phyloP scores from a whole-genome alignment of 2,113 vertebrate genomes.

The Atractosteus spatula region DNA sequence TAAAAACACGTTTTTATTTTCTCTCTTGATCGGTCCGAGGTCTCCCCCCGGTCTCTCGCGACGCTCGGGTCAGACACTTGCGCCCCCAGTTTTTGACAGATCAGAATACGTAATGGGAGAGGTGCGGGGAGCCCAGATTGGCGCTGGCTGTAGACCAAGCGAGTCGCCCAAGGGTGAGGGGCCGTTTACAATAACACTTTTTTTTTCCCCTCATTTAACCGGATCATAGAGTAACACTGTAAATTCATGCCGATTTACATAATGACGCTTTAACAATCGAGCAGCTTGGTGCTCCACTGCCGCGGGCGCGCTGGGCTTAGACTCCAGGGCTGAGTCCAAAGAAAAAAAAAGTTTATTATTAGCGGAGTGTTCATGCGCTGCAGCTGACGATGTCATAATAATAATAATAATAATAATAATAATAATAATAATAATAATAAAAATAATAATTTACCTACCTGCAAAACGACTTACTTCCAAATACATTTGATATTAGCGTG shows the following conservation, averaged over 20 bases:
- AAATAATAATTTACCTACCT: too few relatives aligned
- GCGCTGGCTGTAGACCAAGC: slow-evolving; percentile 3
- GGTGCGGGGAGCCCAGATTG: not conserved
- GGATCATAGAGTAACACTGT: slow-evolving; percentile 35
- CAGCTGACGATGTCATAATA: too few relatives aligned
- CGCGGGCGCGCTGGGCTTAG: not conserved
- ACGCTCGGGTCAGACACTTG: slow-evolving; percentile 28
- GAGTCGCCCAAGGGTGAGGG: slow-evolving; percentile 21
- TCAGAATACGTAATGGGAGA: slow-evolving; percentile 1
- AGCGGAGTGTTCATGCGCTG: too few relatives aligned
- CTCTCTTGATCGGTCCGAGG: too few relatives aligned
- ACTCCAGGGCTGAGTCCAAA: too few relatives aligned
- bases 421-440: too few relatives aligned
- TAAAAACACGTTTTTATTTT: too few relatives aligned
- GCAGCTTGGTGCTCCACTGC: slow-evolving; percentile 22
- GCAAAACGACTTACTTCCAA: too few relatives aligned
- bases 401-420: too few relatives aligned
- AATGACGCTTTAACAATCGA: slow-evolving; percentile 60
- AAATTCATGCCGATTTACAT: slow-evolving; percentile 61
- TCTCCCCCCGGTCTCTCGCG: slow-evolving; percentile 14
- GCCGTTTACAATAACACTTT: slow-evolving; percentile 37
- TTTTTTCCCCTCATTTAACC: slow-evolving; percentile 25
- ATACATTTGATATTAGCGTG: too few relatives aligned
- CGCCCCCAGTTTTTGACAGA: slow-evolving; percentile 15
- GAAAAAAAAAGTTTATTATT: too few relatives aligned